Evolutionary conservation across 2,888 invertebrate genomes (phyloP), one percentile per base, ranked within the genome.

Genomic region (Agrotis puta): DNA sequence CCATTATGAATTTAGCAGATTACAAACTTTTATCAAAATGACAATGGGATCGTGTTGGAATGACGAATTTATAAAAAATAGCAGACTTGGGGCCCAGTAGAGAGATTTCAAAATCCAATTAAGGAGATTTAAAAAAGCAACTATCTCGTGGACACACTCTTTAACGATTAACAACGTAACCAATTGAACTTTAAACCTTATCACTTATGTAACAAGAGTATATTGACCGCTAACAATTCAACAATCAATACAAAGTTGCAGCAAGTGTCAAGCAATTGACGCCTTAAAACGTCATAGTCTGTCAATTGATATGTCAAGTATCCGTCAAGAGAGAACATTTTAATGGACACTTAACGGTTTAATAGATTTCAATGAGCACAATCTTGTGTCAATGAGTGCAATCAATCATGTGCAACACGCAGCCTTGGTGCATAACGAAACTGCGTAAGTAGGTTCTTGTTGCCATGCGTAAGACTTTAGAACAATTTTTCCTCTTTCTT

Each of bases 281-380:
- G 67, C 66, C 50, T 51, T 48, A 54, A 20, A 43, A 61, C 63
- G 51, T 63, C 62, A 57, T 39, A 47, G 48, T 45, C 61, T 39
- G 45, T 76, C 67, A 80, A 71, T 72, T 76, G 76, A 39, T 50
- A 64, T 66, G 54, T 72, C 58, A 65, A 80, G 62, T 64, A 62
- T 79, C 68, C 43, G 43, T 80, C 80, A 79, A 67, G 56, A 18
- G 47, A 27, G 64, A 57, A 24, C 51, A 47, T 57, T n/a, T 56
- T 48, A 65, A 65, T 70, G 54, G 27, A 45, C 66, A 64, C 56
- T 63, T 65, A 61, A 61, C 59, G 64, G 54, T 69, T 68, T 79
- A 81, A 81, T 75, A 64, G 70, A 70, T 70, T 78, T 76, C 72
- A 81, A 81, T 71, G 71, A 70, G 48, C 57, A 56, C 72, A 66